Base-by-base conservation (phyloP, 2,888 invertebrate species). In the Eretmocerus hayati region DNA sequence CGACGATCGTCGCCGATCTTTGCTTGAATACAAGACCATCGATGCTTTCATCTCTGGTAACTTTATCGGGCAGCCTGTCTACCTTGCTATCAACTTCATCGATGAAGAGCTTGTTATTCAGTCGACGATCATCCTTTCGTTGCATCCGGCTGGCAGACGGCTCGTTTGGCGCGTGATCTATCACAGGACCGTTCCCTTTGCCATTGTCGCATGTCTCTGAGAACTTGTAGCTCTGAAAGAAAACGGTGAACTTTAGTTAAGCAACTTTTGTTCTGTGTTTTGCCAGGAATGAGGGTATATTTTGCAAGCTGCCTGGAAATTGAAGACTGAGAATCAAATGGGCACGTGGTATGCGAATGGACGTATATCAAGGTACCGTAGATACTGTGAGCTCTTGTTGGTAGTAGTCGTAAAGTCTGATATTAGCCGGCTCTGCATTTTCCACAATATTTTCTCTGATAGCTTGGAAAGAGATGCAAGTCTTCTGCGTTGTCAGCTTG, bases 351-450 rank as follows among this genome's bases (percentile, higher is more conserved):
- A n/a, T n/a, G n/a, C n/a, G n/a, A n/a, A n/a, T n/a, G n/a, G n/a
- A n/a, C n/a, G n/a, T n/a, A 9, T n/a, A 5, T 18, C 19, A 32
- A 45, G 58, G 62, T 66, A 81, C 82, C 69, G 75, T 76, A 1
- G 76, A 75, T 42, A 78, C 72, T 19, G 73, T 74, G 20, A 75
- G 63, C 44, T 74, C 74, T 1, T 81, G 81, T 38, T 75, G 76
- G 59, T 84, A 85, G 59, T 85, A 85, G 67, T 85, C 84, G 41
- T 77, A 75, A 1, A 84, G 63, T 48, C 75, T 76, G 2, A 77
- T 76, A 52, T 76, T 73, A 0, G 80, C 81, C 1, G 81, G 76
- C 19, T 74, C 67, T 8, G 74, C 68, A 42, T 69, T 65, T 52
- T 77, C 75, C 3, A 78, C 72, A 11, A 74, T 57, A 22, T 67